These are phyloP conservation scores for Anoplolepis gracilipes DNA, from an alignment of 1,140 invertebrate genomes.

Conservation along the genomic window DNA sequence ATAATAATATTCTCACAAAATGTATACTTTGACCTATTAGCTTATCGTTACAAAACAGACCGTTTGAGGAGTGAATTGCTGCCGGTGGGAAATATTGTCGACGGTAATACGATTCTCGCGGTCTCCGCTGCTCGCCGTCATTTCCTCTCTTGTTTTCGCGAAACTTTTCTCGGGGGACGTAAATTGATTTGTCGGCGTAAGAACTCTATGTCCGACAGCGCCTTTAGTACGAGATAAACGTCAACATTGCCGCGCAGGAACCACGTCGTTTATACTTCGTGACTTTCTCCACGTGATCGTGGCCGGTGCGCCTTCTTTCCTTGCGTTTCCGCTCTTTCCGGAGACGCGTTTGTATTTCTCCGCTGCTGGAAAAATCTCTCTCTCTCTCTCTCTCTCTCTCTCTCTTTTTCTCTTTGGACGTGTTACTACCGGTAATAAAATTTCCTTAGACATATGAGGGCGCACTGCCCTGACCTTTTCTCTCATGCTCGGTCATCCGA, in stretches of 20 bases:
- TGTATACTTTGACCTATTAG: slow-evolving; percentile 29
- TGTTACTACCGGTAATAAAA: slow-evolving; percentile 59
- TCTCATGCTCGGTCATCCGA: slow-evolving; percentile 3
- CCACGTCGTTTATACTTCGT: slow-evolving; percentile 55
- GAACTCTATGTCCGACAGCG: slow-evolving; percentile 63
- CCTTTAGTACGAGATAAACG: slow-evolving; percentile 57
- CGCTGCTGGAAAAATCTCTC: slow-evolving; percentile 50
- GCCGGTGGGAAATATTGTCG: slow-evolving; percentile 62
- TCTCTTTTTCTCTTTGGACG: no score
- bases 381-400: no score
- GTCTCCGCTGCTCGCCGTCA: slow-evolving; percentile 11
- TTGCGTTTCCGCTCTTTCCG: slow-evolving; percentile 38
- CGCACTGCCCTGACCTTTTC: slow-evolving; percentile 27
- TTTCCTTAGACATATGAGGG: slow-evolving; percentile 12
- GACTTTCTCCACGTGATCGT: slow-evolving; percentile 52
- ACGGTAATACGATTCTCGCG: slow-evolving; percentile 67
- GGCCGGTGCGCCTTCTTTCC: slow-evolving; percentile 24
- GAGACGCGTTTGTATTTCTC: slow-evolving; percentile 47
- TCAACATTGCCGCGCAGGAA: slow-evolving; percentile 52
- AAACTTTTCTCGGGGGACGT: slow-evolving; percentile 64
- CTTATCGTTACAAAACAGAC: slow-evolving; percentile 34
- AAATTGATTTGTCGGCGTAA: slow-evolving; percentile 71
- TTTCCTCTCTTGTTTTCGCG: slow-evolving; percentile 59
- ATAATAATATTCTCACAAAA: neutral
- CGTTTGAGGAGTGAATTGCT: slow-evolving; percentile 31